A percentile compares a stretch with the other conserved stretches of the same genome.
These are phyloP conservation scores for Eulacestoma nigropectus DNA, from an alignment of 2,113 vertebrate species.

Conservation along the genomic window DNA sequence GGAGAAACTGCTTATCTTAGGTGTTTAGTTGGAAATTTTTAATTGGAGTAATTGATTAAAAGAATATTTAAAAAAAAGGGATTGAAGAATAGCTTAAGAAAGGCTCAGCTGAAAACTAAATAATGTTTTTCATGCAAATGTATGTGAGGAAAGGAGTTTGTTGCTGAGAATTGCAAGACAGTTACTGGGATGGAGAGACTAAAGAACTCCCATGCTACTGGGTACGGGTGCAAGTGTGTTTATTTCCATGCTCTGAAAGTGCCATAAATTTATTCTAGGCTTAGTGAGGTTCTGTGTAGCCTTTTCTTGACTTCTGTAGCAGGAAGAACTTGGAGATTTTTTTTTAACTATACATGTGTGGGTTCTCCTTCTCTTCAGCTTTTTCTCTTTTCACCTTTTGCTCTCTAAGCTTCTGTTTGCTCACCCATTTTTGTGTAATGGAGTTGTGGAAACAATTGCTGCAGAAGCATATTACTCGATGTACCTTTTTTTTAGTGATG, in stretches of 20 bases:
- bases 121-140: not conserved
- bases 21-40: not conserved
- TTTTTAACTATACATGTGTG: rapidly evolving
- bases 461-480: not conserved
- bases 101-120: not conserved
- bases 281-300: not conserved
- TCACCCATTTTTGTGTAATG: not conserved
- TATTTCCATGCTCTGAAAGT: not conserved
- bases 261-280: not conserved
- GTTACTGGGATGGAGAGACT: not conserved
- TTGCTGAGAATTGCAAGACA: not conserved
- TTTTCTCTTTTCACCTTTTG: not conserved
- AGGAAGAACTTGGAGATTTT: not conserved
- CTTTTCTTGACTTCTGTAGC: not conserved
- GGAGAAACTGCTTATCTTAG: not conserved
- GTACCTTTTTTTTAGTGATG: not conserved
- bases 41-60: not conserved
- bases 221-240: not conserved
- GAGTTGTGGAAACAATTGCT: not conserved
- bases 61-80: not conserved
- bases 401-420: not conserved
- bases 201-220: not conserved
- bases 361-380: not conserved
- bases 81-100: not conserved
- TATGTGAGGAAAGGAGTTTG: not conserved